phyloP scores from a whole-genome alignment of 2,797 vertebrate species.

The Artibeus lituratus region DNA sequence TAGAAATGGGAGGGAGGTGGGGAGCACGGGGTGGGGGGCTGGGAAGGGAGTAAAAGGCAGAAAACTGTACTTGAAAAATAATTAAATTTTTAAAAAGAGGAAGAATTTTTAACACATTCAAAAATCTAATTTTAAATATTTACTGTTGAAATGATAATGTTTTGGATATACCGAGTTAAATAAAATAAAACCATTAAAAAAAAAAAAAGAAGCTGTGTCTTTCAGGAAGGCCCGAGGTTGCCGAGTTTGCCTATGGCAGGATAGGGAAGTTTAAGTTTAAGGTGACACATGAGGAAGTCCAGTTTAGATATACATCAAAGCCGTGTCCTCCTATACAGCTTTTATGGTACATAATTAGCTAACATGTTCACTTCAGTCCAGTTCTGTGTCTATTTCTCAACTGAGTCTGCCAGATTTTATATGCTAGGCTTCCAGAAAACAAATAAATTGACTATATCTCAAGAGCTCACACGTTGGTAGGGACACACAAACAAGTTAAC shows the following conservation, averaged over 20 bases:
- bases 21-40: too few relatives aligned
- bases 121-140: too few relatives aligned
- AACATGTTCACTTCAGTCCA: background rate
- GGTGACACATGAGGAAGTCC: background rate
- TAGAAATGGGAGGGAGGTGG: too few relatives aligned
- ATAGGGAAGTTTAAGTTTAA: background rate
- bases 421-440: background rate
- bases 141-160: too few relatives aligned
- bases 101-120: too few relatives aligned
- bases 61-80: too few relatives aligned
- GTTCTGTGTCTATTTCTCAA: background rate
- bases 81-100: too few relatives aligned
- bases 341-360: background rate
- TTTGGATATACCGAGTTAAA: too few relatives aligned
- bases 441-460: background rate
- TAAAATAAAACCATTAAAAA: too few relatives aligned
- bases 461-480: background rate
- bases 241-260: background rate
- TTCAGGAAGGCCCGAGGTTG: background rate
- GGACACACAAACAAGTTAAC: conserved; percentile 25
- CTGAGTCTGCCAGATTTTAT: background rate
- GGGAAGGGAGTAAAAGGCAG: too few relatives aligned
- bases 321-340: background rate
- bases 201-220: background rate
- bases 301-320: conserved; percentile 2